Conservation (phyloP, 1,140 invertebrate genomes). For the Heterodera carotae region DNA sequence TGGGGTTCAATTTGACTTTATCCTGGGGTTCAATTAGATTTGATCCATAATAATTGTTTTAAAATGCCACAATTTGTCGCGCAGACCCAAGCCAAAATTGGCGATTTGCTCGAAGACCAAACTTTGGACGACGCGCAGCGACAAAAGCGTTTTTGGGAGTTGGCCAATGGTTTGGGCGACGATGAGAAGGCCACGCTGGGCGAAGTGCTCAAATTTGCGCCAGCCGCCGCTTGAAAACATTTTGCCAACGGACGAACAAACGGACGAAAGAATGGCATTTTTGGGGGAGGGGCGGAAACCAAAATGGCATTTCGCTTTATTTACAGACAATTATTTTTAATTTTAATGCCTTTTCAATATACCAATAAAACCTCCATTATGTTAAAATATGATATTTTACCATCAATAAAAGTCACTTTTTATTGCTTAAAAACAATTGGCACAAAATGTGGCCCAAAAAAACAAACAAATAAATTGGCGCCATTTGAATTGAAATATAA, state of each 20-base stretch:
- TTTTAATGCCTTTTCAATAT: too few relatives aligned
- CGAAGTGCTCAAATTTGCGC: background rate
- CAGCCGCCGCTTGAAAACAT: background rate
- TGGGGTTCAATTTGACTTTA: too few relatives aligned
- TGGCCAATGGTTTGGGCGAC: slow-evolving; percentile 31
- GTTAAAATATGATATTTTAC: too few relatives aligned
- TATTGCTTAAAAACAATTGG: too few relatives aligned
- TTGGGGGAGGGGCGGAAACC: too few relatives aligned
- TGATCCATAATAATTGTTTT: slow-evolving; percentile 24
- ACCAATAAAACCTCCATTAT: too few relatives aligned
- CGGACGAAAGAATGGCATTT: background rate
- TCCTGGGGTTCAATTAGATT: slow-evolving; percentile 22
- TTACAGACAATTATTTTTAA: too few relatives aligned
- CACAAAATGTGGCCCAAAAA: too few relatives aligned
- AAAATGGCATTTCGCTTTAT: too few relatives aligned
- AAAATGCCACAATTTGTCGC: background rate
- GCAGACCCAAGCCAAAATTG: slow-evolving; percentile 39
- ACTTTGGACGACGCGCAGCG: slow-evolving; percentile 31
- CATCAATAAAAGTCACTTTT: too few relatives aligned
- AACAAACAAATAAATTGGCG: too few relatives aligned
- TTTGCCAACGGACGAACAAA: background rate
- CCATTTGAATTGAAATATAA: too few relatives aligned
- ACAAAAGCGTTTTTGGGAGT: slow-evolving; percentile 37
- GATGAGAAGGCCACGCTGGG: slow-evolving; percentile 18
- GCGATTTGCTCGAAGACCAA: slow-evolving; percentile 35